Conservation (phyloP, 2,888 invertebrate genomes). For the Ennomos erosarius region DNA sequence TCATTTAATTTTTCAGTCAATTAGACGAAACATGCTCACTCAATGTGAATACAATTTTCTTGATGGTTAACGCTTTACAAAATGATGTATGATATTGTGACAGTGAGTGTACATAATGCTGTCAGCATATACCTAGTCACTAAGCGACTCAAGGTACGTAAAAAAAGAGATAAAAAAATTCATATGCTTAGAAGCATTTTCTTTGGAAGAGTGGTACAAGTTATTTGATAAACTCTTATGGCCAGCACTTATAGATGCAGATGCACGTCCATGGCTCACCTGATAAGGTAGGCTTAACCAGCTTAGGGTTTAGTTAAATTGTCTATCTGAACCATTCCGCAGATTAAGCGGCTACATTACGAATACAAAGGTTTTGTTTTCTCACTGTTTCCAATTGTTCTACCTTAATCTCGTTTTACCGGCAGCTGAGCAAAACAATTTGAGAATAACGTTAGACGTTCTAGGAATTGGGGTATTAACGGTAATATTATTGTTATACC, state of each 20-base stretch:
- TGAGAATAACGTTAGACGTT: slow-evolving; percentile 47
- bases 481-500: slow-evolving; percentile 17
- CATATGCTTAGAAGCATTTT: no score
- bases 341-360: slow-evolving; percentile 56
- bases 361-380: slow-evolving; percentile 58
- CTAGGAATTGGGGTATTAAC: slow-evolving; percentile 38
- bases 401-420: slow-evolving; percentile 62
- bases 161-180: no score
- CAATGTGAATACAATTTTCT: no score
- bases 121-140: no score
- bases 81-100: no score
- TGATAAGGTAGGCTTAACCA: slow-evolving; percentile 32
- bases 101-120: no score
- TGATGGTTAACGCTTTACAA: no score
- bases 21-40: no score
- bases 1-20: no score
- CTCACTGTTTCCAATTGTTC: slow-evolving; percentile 48
- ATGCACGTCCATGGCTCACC: slow-evolving; percentile 20
- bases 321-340: slow-evolving; percentile 53
- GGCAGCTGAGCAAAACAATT: slow-evolving; percentile 55
- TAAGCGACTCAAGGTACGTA: no score
- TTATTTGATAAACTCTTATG: no score
- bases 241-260: not conserved
- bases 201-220: no score
- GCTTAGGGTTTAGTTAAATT: slow-evolving; percentile 54